Evolutionary conservation across 1,140 invertebrate species (phyloP).

Genomic region (Paralvinella palmiformis): DNA sequence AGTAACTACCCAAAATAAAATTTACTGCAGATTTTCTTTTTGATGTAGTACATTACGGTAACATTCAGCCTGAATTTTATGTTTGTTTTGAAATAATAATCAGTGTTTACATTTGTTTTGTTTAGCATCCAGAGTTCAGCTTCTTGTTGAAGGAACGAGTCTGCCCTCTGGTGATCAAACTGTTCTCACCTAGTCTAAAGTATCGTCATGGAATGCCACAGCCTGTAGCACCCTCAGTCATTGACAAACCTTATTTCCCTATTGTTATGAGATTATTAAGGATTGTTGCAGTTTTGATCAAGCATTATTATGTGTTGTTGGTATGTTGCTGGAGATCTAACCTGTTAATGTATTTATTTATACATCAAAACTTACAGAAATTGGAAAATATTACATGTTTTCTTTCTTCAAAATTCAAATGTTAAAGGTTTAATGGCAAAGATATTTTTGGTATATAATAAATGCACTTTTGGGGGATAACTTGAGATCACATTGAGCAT

Average conservation of each 20-base stretch:
- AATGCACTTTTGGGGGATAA: too few species aligned
- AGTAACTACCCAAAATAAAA: too few species aligned
- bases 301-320: slow-evolving; percentile 86
- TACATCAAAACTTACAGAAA: slow-evolving; percentile 19
- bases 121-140: slow-evolving; percentile 86
- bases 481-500: too few species aligned
- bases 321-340: slow-evolving; percentile 57
- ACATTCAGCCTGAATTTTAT: neutral
- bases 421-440: too few species aligned
- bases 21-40: too few species aligned
- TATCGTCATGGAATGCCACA: slow-evolving; percentile 36
- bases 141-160: slow-evolving; percentile 93
- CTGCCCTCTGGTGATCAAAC: slow-evolving; percentile 92
- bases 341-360: slow-evolving; percentile 14
- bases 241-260: slow-evolving; percentile 92
- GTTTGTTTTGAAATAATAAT: neutral
- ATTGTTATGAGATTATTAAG: slow-evolving; percentile 90
- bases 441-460: too few species aligned
- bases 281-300: slow-evolving; percentile 86
- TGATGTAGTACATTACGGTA: neutral
- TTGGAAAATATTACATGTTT: slow-evolving; percentile 2
- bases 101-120: slow-evolving; percentile 24
- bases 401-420: neutral
- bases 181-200: slow-evolving; percentile 81
- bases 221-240: slow-evolving; percentile 66